Conservation (phyloP, 2,888 invertebrate genomes). For the Byasa hedistus region DNA sequence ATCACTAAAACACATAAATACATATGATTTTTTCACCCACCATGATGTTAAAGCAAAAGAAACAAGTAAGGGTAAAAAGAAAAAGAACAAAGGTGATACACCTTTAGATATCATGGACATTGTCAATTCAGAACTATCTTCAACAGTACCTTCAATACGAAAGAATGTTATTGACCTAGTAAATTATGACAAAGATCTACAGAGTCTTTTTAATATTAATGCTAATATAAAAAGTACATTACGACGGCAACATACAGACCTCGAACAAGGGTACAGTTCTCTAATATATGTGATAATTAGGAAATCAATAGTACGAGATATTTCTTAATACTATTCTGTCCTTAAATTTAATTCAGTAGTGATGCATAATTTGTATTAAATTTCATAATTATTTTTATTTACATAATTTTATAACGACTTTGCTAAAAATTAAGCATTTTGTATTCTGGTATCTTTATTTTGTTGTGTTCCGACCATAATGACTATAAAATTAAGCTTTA, state of each 20-base stretch:
- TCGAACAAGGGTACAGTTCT: slow-evolving; percentile 49
- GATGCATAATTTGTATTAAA: no score
- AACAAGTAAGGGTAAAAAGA: slow-evolving; percentile 18
- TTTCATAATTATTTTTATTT: no score
- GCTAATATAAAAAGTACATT: slow-evolving; percentile 37
- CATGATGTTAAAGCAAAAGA: slow-evolving; percentile 43
- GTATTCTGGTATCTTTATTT: no score
- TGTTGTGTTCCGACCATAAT: no score
- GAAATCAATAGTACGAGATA: no score
- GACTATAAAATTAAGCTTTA: no score
- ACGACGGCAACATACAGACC: slow-evolving; percentile 39
- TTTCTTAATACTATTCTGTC: no score
- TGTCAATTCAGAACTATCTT: slow-evolving; percentile 56
- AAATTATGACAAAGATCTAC: slow-evolving; percentile 39
- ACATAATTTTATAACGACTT: no score
- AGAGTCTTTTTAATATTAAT: slow-evolving; percentile 43
- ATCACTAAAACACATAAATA: slow-evolving; percentile 42
- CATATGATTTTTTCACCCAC: slow-evolving; percentile 62
- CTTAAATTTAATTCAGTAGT: no score
- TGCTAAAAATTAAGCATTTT: no score
- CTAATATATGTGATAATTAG: no score
- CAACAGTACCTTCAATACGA: slow-evolving; percentile 44
- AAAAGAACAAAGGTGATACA: slow-evolving; percentile 46
- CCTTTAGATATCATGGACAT: slow-evolving; percentile 57
- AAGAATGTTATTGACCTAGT: slow-evolving; percentile 50